Evolutionary conservation across 2,113 vertebrate species (phyloP).

Genomic region (Chaetorhynchus papuensis): DNA sequence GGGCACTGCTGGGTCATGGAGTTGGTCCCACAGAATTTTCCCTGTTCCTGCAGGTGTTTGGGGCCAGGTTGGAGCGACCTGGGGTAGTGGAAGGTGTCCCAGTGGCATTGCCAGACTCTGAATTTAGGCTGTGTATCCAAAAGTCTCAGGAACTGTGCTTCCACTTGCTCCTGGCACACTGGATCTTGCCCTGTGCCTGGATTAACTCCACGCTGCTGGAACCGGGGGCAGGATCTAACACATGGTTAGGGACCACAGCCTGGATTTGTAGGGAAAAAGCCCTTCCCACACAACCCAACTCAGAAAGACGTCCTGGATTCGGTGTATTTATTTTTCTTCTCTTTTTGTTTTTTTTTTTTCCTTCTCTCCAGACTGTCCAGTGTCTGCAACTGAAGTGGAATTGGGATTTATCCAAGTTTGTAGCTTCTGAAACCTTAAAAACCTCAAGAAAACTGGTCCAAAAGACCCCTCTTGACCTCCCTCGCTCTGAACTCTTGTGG

Average conservation of each 20-base stretch:
- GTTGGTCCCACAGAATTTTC: background rate
- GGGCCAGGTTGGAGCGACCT: fast-evolving
- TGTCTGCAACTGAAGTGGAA: slow-evolving; percentile 19
- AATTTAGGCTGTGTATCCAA: background rate
- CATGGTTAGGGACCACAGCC: fast-evolving
- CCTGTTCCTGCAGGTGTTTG: background rate
- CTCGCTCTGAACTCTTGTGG: slow-evolving; percentile 26
- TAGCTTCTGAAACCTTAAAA: slow-evolving; percentile 59
- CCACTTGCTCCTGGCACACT: background rate
- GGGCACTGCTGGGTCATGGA: background rate
- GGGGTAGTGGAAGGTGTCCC: background rate
- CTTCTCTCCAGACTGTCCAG: slow-evolving; percentile 48
- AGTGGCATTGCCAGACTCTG: background rate
- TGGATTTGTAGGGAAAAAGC: background rate
- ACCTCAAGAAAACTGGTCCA: slow-evolving; percentile 64
- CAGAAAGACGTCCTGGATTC: background rate
- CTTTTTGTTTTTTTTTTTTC: background rate
- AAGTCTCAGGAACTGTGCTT: background rate
- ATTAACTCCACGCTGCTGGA: fast-evolving
- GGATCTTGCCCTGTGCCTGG: background rate
- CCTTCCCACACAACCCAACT: background rate
- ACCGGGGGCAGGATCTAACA: background rate
- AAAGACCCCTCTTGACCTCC: slow-evolving; percentile 62
- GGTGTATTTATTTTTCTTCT: background rate
- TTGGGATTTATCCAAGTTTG: background rate